These are phyloP conservation scores for Zaprionus lachaisei DNA, from an alignment of 1,140 invertebrate species.

Conservation along the genomic window DNA sequence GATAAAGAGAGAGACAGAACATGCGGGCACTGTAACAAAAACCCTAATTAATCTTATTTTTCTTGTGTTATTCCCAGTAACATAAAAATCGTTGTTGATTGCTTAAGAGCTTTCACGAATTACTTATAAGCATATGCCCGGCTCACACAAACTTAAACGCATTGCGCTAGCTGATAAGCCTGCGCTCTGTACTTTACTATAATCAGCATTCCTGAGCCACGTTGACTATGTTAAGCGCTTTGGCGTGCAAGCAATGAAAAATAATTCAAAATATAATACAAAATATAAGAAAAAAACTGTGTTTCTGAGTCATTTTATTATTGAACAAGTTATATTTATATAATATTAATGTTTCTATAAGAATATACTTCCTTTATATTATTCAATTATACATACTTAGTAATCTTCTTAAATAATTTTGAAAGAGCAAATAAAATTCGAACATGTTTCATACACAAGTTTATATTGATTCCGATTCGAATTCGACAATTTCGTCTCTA, in stretches of 20 bases:
- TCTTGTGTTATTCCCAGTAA: neutral
- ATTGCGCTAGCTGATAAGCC: neutral
- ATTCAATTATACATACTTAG: too few species aligned
- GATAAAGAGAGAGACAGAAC: neutral
- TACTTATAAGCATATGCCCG: neutral
- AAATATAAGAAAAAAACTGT: neutral
- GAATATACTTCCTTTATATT: too few species aligned
- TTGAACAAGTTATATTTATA: too few species aligned
- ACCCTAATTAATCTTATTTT: neutral
- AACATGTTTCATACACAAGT: neutral
- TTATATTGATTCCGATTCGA: neutral
- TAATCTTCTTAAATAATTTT: too few species aligned
- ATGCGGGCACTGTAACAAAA: neutral
- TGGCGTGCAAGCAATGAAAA: neutral
- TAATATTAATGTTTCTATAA: too few species aligned
- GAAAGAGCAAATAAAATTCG: too few species aligned
- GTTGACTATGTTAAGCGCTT: neutral
- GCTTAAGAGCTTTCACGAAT: neutral
- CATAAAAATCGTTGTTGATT: neutral
- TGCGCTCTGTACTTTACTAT: too few species aligned
- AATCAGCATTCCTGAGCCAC: neutral
- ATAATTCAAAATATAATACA: neutral
- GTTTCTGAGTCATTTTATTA: too few species aligned
- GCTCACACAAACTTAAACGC: neutral
- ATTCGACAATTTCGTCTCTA: neutral